Conservation (phyloP, 2,797 vertebrate genomes). For the Thaleichthys pacificus region DNA sequence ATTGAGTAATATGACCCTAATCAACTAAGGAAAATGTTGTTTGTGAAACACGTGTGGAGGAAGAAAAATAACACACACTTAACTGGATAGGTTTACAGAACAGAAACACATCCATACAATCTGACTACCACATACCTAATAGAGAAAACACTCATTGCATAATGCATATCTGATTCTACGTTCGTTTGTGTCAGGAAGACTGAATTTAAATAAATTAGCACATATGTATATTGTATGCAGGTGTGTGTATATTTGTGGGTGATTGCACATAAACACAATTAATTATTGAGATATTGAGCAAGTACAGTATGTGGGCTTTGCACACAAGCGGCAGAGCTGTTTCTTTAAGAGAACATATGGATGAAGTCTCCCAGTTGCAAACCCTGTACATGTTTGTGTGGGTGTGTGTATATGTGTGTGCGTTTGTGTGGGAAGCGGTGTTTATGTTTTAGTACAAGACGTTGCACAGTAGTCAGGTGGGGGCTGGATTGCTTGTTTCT, state of each 20-base stretch:
- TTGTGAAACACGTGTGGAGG: conserved; percentile 20
- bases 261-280: background rate
- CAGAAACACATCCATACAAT: background rate
- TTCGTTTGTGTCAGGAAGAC: background rate
- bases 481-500: background rate
- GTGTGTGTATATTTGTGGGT: background rate
- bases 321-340: background rate
- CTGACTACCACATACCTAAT: background rate
- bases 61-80: background rate
- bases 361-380: background rate
- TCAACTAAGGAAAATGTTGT: conserved; percentile 32
- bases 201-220: background rate
- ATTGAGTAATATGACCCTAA: conserved; percentile 47
- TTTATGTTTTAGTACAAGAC: background rate
- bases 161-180: background rate
- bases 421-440: background rate
- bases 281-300: no score
- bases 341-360: background rate
- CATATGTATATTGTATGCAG: background rate
- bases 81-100: background rate
- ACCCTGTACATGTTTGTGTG: background rate
- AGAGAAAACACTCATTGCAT: background rate
- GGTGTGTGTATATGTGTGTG: background rate
- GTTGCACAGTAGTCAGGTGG: background rate
- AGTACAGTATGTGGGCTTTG: background rate